Base-by-base conservation (phyloP, 1,140 invertebrate species). In the Camponotus floridanus region DNA sequence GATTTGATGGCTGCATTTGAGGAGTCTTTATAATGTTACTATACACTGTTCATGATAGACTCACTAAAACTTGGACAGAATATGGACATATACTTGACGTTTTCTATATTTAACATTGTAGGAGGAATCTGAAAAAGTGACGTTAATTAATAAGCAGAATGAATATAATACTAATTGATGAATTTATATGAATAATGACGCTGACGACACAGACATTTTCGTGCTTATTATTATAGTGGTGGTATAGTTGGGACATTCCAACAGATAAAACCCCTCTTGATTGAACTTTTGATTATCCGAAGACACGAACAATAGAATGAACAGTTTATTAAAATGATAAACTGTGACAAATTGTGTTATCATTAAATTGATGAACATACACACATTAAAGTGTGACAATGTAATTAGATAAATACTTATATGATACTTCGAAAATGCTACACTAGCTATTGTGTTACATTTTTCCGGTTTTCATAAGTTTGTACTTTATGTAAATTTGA, bases 1-100 rank as follows among this genome's bases (percentile, higher is more conserved):
- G 98, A 99, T 96, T 96, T 99, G 93, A 99, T 99, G 98, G 98
- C 98, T 92, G 98, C 98, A 80, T 99, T 99, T 95, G 99, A 99
- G 96, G 98, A 99, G 96, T 98, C 98, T 62, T 97, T 98, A 96
- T 98, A 98, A 96, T 95, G 90, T 93, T 92, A 88, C 89, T 91
- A 91, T 90, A 80, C 78, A 65, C 90, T 91, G 90, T 90, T 93
- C 86, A 79, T 92, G 85, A 88, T 76, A 87, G 89, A 85, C 65
- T 83, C 55, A 89, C 76, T 89, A 71, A 92, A 90, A 89, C 84
- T 85, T 85, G 90, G 90, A 51, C 90, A 86, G 86, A 91, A 92
- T 87, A 91, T 92, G 92, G 90, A 91, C 67, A 83, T 88, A 86
- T 88, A 39, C 88, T 85, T 91, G 88, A 83, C 85, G 71, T 85